phyloP scores from a whole-genome alignment of 2,113 vertebrate genomes.

The Rousettus leschenaultii region DNA sequence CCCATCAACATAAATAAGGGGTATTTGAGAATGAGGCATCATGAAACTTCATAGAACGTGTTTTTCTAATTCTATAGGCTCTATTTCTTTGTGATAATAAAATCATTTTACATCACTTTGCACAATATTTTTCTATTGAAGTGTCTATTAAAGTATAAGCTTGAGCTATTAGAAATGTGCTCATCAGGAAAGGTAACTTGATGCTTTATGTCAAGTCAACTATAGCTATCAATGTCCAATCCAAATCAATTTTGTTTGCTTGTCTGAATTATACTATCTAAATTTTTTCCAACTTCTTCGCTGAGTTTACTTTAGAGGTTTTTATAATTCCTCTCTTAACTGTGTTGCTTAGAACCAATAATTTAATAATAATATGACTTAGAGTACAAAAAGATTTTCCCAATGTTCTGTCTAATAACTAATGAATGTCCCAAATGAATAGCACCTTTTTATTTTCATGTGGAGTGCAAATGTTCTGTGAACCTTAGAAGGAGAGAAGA shows the following conservation, averaged over 20 bases:
- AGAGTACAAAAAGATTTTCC: background rate
- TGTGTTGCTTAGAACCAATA: background rate
- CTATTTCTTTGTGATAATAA: background rate
- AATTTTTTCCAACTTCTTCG: background rate
- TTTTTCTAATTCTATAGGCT: background rate
- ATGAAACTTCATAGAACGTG: background rate
- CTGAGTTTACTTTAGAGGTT: background rate
- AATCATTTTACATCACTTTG: background rate
- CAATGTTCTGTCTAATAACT: background rate
- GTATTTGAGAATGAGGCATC: background rate
- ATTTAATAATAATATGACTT: background rate
- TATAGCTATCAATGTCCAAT: background rate
- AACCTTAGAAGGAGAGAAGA: background rate
- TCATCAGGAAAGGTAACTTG: background rate
- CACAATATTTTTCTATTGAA: background rate
- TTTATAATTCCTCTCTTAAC: background rate
- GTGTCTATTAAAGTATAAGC: background rate
- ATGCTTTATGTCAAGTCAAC: background rate
- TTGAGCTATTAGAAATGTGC: background rate
- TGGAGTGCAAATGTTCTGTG: background rate
- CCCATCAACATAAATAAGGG: background rate
- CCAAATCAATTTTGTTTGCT: background rate
- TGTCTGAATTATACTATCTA: background rate
- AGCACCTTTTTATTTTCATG: background rate
- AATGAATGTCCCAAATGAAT: background rate